Evolutionary conservation across 2,113 vertebrate genomes (phyloP).

Genomic region (Phocoena sinus): DNA sequence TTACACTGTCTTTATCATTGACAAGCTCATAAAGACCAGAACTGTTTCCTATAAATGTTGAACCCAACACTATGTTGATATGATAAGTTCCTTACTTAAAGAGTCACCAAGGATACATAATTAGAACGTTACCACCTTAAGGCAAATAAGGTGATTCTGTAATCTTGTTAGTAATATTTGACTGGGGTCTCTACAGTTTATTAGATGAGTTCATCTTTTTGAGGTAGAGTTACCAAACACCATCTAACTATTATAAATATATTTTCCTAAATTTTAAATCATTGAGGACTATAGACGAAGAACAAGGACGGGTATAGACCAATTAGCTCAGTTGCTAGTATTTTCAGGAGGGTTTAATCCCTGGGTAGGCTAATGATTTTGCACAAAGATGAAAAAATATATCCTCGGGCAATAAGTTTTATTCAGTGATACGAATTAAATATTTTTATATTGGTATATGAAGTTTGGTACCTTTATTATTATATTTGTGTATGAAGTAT

Average conservation of each 20-base stretch:
- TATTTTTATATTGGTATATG: background rate
- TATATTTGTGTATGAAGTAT: background rate
- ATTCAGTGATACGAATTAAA: background rate
- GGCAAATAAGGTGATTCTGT: background rate
- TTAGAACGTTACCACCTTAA: background rate
- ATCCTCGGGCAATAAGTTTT: background rate
- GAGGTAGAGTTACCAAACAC: background rate
- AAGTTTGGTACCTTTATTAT: background rate
- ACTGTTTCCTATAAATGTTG: constrained; percentile 18
- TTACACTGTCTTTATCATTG: background rate
- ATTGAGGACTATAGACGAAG: background rate
- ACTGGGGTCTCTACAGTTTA: constrained; percentile 18
- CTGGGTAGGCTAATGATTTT: background rate
- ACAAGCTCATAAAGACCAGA: constrained; percentile 29
- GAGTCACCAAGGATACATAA: constrained; percentile 9
- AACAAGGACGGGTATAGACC: background rate
- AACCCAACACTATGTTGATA: background rate
- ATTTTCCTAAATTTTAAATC: background rate
- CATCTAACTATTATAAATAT: background rate
- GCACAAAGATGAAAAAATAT: background rate
- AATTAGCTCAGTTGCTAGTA: background rate
- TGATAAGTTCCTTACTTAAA: background rate
- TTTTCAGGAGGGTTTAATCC: background rate
- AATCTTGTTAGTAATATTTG: constrained; percentile 5
- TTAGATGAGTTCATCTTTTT: background rate